Conservation (phyloP, 2,888 invertebrate genomes). For the Timema cristinae region DNA sequence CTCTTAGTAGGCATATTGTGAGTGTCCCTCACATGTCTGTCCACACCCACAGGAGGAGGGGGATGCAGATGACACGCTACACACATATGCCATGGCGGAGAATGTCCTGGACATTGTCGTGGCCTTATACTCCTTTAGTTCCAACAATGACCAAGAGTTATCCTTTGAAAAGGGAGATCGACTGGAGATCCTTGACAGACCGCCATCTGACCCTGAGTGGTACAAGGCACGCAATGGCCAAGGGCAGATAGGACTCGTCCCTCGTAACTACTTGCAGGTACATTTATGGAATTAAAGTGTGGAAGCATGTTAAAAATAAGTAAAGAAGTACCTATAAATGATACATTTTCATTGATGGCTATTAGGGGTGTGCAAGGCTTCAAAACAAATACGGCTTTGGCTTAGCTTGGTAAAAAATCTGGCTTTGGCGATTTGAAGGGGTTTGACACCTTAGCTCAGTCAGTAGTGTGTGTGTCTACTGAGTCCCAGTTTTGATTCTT, state of each 20-base stretch:
- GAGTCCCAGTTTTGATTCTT: too few species aligned
- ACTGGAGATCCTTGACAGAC: constrained; percentile 93
- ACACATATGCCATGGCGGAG: constrained; percentile 92
- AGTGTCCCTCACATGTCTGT: too few species aligned
- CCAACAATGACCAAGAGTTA: constrained; percentile 92
- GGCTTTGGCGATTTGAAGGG: too few species aligned
- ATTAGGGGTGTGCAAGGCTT: too few species aligned
- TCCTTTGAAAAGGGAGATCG: constrained; percentile 96
- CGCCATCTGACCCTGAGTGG: constrained; percentile 98
- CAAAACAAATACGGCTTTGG: too few species aligned
- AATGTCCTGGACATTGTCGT: constrained; percentile 95
- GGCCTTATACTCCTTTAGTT: constrained; percentile 89
- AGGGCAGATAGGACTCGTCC: constrained; percentile 92
- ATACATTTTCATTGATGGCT: too few species aligned
- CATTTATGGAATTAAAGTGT: constrained; percentile 17
- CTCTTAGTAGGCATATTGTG: too few species aligned
- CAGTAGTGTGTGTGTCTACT: too few species aligned
- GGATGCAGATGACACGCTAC: constrained; percentile 78
- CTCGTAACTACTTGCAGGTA: constrained; percentile 80
- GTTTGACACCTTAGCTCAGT: too few species aligned
- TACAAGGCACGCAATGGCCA: constrained; percentile 90
- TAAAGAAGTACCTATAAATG: too few species aligned
- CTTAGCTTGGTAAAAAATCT: too few species aligned
- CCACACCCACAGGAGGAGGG: constrained; percentile 58
- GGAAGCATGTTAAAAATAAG: too few species aligned